Percentiles rank a stretch among this genome's conserved stretches.
Evolutionary conservation across 2,113 vertebrate genomes (phyloP).

Genomic region (Halcyon malimbica): DNA sequence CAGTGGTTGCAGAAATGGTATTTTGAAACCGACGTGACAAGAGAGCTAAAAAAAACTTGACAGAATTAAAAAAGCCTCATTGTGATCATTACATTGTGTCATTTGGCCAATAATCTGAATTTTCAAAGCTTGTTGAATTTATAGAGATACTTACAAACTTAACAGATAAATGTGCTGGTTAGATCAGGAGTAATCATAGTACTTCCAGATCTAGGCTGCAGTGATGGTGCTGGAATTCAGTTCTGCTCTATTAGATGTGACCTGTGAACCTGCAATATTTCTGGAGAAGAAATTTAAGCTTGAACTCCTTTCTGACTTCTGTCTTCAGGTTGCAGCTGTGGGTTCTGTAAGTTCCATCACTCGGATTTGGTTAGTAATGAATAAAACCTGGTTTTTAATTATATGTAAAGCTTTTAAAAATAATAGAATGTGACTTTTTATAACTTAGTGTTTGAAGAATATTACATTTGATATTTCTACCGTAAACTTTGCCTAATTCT

Average conservation of each 20-base stretch:
- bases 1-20: not conserved
- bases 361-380: not conserved
- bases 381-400: not conserved
- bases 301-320: not conserved
- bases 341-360: not conserved
- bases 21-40: not conserved
- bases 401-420: not conserved
- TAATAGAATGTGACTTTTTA: not conserved
- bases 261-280: not conserved
- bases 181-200: not conserved
- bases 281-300: not conserved
- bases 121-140: not conserved
- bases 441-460: not conserved
- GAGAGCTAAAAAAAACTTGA: not conserved
- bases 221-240: not conserved
- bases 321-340: not conserved
- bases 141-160: not conserved
- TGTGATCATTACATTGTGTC: not conserved
- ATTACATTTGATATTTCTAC: not conserved
- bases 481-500: not conserved
- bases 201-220: not conserved
- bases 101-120: not conserved
- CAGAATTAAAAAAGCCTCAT: not conserved
- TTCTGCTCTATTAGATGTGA: not conserved
- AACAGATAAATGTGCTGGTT: not conserved